Evolutionary conservation across 2,888 invertebrate genomes (phyloP), one percentile per base, ranked within the genome.

Genomic region (Orgyia antiqua): DNA sequence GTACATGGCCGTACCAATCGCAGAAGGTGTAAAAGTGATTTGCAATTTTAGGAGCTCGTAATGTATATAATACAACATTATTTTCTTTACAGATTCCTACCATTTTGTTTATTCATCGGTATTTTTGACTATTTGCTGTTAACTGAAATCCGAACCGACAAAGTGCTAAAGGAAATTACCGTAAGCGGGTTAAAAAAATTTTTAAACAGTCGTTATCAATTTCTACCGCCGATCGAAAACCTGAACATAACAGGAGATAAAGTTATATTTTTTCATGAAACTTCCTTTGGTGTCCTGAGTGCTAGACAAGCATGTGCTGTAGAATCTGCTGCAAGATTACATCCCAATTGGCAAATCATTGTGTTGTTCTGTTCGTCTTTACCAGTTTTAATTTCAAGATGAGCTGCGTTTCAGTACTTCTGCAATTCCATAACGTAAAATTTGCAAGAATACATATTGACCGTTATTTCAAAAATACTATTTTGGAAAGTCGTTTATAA

Each of bases 261-360:
- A 13, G 87, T 88, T 20, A 89, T 91, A 42, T 91, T 90, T 55
- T 90, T 91, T 52, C 88, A 89, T 47, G 90, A 90, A 56, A 90
- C 91, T 0, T 89, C 90, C 0, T 91, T 90, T 49, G 76, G 67
- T 3, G 46, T 61, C 1, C 57, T 91, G 13, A 79, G 74, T 8
- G 39, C 44, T 1, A 36, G 50, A 5, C 44, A 53, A 33, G 52
- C 53, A 0, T 56, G 53, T 21, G 34, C 48, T 1, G 27, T 56
- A 1, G 51, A 56, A 36, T 39, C 55, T 1, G 55, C 51, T 1
- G 51, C 53, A 0, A 44, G 44, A 33, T 31, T 43, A 0, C 42
- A 55, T n/a, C 49, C 52, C 0, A 18, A 36, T n/a, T 27, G 75
- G 41, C 79, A 82, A 26, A 73, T 91, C 0, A 24, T 19, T 5